These are phyloP conservation scores for Cynopterus sphinx DNA, from an alignment of 2,797 vertebrate species.

Conservation along the genomic window DNA sequence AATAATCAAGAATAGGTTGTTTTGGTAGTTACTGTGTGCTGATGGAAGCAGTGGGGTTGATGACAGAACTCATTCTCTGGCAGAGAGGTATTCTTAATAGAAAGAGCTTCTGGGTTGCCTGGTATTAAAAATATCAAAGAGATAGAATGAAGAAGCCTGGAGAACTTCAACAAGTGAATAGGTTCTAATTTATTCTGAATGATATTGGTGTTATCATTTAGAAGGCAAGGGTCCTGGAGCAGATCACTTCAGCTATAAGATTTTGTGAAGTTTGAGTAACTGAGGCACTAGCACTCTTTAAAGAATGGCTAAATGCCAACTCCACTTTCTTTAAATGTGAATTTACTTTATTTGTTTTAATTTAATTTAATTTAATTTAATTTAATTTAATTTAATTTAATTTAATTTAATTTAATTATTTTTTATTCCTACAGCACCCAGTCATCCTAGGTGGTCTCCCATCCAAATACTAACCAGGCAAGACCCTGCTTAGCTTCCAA, in stretches of 20 bases:
- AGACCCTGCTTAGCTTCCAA: no score
- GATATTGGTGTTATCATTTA: not conserved
- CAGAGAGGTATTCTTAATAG: not conserved
- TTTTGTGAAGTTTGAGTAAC: conserved; percentile 20
- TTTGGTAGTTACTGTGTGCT: not conserved
- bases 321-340: conserved; percentile 49
- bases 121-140: conserved; percentile 44
- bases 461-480: no score
- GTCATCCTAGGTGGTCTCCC: no score
- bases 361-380: no score
- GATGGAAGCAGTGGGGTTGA: not conserved
- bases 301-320: conserved; percentile 57
- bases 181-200: conserved; percentile 18
- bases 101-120: not conserved
- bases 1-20: not conserved
- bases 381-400: no score
- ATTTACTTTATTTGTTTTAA: not conserved
- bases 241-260: conserved; percentile 16
- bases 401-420: no score
- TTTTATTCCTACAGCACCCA: no score
- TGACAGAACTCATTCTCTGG: not conserved
- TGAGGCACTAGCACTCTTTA: not conserved
- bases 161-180: conserved; percentile 29
- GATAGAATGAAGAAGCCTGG: not conserved
- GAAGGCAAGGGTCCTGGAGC: not conserved